Base-by-base conservation (phyloP, 2,113 vertebrate genomes). In the Channa maculata region DNA sequence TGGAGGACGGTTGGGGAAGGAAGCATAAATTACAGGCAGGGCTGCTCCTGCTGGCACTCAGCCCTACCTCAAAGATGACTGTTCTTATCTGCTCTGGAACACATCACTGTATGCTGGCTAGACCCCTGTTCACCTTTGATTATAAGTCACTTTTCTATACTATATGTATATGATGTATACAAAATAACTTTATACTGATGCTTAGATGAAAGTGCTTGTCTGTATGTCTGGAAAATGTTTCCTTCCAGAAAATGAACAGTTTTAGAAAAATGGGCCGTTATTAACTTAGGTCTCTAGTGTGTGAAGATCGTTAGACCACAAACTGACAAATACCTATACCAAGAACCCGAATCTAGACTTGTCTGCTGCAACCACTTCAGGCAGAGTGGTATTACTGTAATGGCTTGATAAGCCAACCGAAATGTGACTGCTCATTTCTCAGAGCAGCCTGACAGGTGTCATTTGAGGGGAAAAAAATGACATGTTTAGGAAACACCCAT, bases 331-430 rank as follows among this genome's bases (percentile, higher is more conserved):
- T 74, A 90, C 65, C 79, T 88, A 84, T 36, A 85, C 75, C 82
- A 85, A 86, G 83, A 86, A 86, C 80, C 65, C 55, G 82, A 90
- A 77, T 89, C 82, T 82, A 86, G 69, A 63, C 82, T 83, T 68
- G 65, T 69, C 62, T 74, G 75, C 71, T 70, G 71, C 83, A 91
- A 93, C 92, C 91, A 90, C 94, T 93, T 78, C 78, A 59, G 60
- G 58, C 80, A 59, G 71, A 64, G 39, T 86, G 74, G 24, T 79
- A 89, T 90, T 82, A 83, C 89, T 90, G 88, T 86, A 90, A 90
- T 74, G 69, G 82, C 88, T 91, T 89, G 93, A 94, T 90, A 94
- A 92, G 85, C 79, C 80, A 91, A 92, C 90, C 14, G 91, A 90
- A 90, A 91, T 75, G 50, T 46, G 72, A 81, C 74, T 77, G 51